Evolutionary conservation across 1,140 invertebrate species (phyloP), one percentile per base, ranked within the genome.

Genomic region (Spodoptera litura): DNA sequence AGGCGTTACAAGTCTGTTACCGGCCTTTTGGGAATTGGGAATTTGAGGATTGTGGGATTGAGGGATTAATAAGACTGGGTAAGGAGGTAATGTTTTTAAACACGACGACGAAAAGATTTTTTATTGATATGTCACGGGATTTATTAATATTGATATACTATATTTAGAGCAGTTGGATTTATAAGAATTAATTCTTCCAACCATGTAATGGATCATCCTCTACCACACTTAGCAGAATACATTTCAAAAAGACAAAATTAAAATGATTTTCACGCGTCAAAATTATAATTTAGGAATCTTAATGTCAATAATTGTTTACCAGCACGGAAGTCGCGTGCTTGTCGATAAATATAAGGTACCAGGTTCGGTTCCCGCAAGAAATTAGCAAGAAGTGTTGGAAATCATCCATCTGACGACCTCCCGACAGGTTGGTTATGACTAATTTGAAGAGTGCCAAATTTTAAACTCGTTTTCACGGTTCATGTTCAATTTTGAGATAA

Each of bases 251-350:
- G 20, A 53, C 66, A 52, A 70, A 70, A 52, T 51, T 31, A 52
- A 70, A 53, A 49, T 25, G 53, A 70, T 70, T 70, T 53, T 70
- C 66, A 52, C 66, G 66, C 66, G 66, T 52, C 9, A 70, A 70
- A 70, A 66, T 56, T 31, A 70, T 70, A 70, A 70, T 70, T 27
- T 31, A 12, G 53, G 49, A 53, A 70, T 70, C 66, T 53, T 70
- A 70, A 70, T 70, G 49, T 70, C 49, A 70, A 70, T 70, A 70
- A 70, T 70, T 70, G 66, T 70, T 70, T 70, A 53, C 66, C 44
- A 68, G 44, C n/a, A 31, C 66, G 66, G 66, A 70, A 70, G 66
- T 70, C 66, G 66, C 66, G 66, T 70, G 66, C 66, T 68, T 52
- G n/a, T 35, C 27, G n/a, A 70, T 70, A 70, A 70, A 70, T 31